Evolutionary conservation across 2,888 invertebrate species (phyloP).

Genomic region (Rhogogaster chlorosoma): DNA sequence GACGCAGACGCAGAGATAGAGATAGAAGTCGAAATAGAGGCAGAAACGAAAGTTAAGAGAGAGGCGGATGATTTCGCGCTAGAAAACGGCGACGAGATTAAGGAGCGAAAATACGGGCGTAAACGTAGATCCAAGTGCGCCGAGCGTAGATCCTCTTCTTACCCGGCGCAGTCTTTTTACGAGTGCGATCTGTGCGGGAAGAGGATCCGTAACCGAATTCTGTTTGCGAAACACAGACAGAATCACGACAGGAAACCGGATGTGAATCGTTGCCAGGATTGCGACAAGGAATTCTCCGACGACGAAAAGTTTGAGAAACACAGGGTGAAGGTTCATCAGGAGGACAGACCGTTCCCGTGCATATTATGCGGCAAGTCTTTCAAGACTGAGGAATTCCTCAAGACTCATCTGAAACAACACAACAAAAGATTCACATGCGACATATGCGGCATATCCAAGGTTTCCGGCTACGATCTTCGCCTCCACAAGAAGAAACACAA

Average conservation of each 20-base stretch:
- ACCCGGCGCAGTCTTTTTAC: slow-evolving; percentile 54
- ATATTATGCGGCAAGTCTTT: slow-evolving; percentile 80
- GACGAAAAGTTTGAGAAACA: slow-evolving; percentile 79
- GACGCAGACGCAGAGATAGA: slow-evolving; percentile 56
- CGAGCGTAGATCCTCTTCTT: slow-evolving; percentile 25
- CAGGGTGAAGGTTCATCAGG: slow-evolving; percentile 79
- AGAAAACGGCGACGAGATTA: slow-evolving; percentile 5
- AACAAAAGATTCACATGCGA: slow-evolving; percentile 73
- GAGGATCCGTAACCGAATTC: slow-evolving; percentile 60
- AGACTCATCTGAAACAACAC: slow-evolving; percentile 80
- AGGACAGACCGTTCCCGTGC: slow-evolving; percentile 80
- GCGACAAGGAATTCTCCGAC: slow-evolving; percentile 79
- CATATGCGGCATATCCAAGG: slow-evolving; percentile 70
- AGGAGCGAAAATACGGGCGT: slow-evolving; percentile 57
- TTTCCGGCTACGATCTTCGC: slow-evolving; percentile 69
- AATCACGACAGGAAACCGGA: slow-evolving; percentile 60
- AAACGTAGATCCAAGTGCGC: slow-evolving; percentile 51
- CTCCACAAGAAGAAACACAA: slow-evolving; percentile 80
- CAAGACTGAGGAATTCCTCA: slow-evolving; percentile 79
- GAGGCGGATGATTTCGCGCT: neutral
- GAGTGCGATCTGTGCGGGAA: slow-evolving; percentile 66
- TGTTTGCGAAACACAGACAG: slow-evolving; percentile 62
- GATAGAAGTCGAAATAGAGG: neutral
- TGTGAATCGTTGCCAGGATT: slow-evolving; percentile 75
- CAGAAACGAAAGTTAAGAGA: slow-evolving; percentile 54